Percentiles rank a stretch among this genome's conserved stretches.
Conservation (phyloP, 2,113 vertebrate species). For the Mus pahari region DNA sequence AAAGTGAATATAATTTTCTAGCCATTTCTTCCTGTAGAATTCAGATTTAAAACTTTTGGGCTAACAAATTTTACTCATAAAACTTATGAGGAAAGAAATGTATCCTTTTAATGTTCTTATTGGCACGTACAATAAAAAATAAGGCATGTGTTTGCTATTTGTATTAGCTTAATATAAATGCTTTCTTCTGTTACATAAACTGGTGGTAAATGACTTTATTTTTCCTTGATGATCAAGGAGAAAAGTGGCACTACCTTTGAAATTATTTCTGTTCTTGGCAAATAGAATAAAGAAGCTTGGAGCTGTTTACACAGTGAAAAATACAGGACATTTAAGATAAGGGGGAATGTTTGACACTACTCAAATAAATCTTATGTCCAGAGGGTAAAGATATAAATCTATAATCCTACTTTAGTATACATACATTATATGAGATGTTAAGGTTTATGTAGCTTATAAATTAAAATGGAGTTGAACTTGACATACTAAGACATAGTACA, state of each 20-base stretch:
- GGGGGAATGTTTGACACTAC: not conserved
- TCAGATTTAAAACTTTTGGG: not conserved
- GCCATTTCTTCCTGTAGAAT: not conserved
- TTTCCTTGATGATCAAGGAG: not conserved
- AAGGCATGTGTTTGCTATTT: not conserved
- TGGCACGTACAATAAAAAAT: not conserved
- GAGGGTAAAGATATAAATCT: not conserved
- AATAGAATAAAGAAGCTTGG: not conserved
- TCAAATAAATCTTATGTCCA: not conserved
- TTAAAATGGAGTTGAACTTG: conserved; percentile 16
- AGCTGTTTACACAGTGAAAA: not conserved
- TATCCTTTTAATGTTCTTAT: not conserved
- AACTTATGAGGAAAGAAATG: not conserved
- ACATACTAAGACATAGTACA: not conserved
- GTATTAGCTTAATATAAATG: not conserved
- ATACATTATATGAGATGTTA: not conserved
- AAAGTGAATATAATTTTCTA: not conserved
- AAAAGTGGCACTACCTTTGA: not conserved
- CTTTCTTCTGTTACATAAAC: not conserved
- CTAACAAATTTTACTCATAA: conserved; percentile 4
- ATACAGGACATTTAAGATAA: not conserved
- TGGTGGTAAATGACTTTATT: not conserved
- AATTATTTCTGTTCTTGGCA: not conserved
- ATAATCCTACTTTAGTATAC: not conserved
- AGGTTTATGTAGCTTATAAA: not conserved